These are phyloP conservation scores for Cairina moschata DNA, from an alignment of 2,113 vertebrate species.

Conservation along the genomic window DNA sequence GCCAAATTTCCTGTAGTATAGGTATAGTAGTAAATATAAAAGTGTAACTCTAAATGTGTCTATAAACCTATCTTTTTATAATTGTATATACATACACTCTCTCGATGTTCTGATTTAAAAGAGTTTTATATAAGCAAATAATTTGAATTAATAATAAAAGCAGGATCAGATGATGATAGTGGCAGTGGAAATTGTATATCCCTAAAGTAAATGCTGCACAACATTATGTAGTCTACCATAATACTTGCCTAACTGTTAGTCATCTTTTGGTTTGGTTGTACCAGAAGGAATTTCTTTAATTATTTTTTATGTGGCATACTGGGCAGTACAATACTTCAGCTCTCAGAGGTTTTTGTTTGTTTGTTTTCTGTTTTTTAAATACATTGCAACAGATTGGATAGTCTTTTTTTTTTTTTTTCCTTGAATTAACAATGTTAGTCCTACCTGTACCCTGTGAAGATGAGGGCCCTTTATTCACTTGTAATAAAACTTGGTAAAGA, in stretches of 20 bases:
- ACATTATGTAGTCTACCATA: background rate
- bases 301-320: background rate
- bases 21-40: background rate
- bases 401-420: background rate
- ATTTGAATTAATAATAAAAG: background rate
- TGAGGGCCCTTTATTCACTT: background rate
- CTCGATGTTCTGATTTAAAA: background rate
- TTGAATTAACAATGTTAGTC: conserved; percentile 2
- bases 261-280: background rate
- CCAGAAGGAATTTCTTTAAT: background rate
- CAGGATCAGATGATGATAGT: background rate
- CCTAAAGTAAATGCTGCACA: background rate
- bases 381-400: background rate
- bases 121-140: background rate
- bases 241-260: background rate
- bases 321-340: background rate
- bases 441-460: background rate
- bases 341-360: background rate
- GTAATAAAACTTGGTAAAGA: background rate
- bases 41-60: background rate
- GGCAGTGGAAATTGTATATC: background rate
- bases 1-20: background rate
- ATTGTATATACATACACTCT: background rate
- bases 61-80: background rate
- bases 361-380: too few relatives aligned